Conservation (phyloP, 2,113 vertebrate species). For the Crotalus tigris region DNA sequence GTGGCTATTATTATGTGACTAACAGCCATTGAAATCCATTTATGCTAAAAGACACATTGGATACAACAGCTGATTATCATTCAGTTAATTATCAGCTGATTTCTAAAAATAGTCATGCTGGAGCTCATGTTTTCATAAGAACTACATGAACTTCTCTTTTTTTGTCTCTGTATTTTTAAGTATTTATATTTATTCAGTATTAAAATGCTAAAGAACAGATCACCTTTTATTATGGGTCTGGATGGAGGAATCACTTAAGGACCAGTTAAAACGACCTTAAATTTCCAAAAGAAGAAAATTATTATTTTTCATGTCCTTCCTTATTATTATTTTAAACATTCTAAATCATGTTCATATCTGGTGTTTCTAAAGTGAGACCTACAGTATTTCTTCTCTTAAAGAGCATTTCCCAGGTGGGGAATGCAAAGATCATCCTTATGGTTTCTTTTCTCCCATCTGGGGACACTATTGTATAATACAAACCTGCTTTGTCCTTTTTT, state of each 20-base stretch:
- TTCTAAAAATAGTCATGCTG: not conserved
- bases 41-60: not conserved
- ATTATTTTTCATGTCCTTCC: not conserved
- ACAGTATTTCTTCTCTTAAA: not conserved
- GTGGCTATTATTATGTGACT: not conserved
- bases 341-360: not conserved
- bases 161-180: not conserved
- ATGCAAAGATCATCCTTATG: not conserved
- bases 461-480: not conserved
- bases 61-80: not conserved
- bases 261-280: not conserved
- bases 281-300: not conserved
- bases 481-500: not conserved
- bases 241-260: not conserved
- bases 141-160: not conserved
- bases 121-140: not conserved
- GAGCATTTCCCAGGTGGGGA: not conserved
- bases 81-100: not conserved
- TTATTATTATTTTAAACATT: not conserved
- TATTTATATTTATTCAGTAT: not conserved
- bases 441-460: not conserved
- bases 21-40: not conserved
- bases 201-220: not conserved
- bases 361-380: not conserved
- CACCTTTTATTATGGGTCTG: not conserved